Evolutionary conservation across 1,140 invertebrate genomes (phyloP), one percentile per base, ranked within the genome.

Genomic region (Drosophila fuyamai): DNA sequence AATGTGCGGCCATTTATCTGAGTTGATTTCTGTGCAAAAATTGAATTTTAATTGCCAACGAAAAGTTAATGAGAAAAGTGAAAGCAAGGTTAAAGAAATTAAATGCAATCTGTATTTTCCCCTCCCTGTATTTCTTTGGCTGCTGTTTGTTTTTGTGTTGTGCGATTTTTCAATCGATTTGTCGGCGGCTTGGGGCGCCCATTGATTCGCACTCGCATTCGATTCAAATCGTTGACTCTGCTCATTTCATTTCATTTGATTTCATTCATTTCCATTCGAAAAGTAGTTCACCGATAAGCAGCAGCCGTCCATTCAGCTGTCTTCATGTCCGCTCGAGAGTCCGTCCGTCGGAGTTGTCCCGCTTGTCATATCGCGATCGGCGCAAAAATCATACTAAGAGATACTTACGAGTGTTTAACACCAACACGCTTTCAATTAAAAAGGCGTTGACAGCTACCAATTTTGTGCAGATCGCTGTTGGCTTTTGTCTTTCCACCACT

Each of bases 11-110:
- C 61, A 88, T 89, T 89, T 88, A 88, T 88, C 79, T 76, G 68
- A 58, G 16, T 55, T 73, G 71, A 59, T 68, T 65, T 43, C 67
- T 74, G 63, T 71, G 65, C 82, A 71, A 77, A 84, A 88, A 88
- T 88, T 88, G 84, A 89, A 89, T 89, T 88, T 88, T 88, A 88
- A 88, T 88, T 88, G 84, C 84, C 84, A 76, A 84, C 84, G 76
- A 88, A 88, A 89, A 88, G 84, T 89, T 88, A 88, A 88, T 89
- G 84, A 88, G 84, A 89, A 88, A 88, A 88, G 84, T 88, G 84
- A 88, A 88, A 88, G 84, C 83, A 88, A 89, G 84, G 83, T 88
- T 88, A 88, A 88, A 89, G 79, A 88, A 88, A 88, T 84, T 84
- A 88, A 84, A 77, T 61, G 79, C 66, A 73, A 76, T 82, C 70